phyloP scores from a whole-genome alignment of 2,888 invertebrate species.

The Oxyteleia sp. region DNA sequence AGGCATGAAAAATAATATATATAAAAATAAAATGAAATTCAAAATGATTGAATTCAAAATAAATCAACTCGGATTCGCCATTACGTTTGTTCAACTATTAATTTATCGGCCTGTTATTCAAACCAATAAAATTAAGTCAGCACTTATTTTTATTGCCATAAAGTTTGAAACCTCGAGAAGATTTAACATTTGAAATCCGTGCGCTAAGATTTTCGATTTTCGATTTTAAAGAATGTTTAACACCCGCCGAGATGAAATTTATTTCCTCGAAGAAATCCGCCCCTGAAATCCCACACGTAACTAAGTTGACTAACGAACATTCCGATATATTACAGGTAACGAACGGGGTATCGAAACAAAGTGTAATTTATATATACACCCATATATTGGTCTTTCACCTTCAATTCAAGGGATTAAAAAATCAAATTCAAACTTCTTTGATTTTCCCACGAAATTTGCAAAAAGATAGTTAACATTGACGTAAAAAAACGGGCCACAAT shows the following conservation, averaged over 20 bases:
- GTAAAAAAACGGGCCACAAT: neutral
- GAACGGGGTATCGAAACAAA: slow-evolving; percentile 56
- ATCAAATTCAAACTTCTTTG: slow-evolving; percentile 47
- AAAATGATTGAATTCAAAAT: too few species aligned
- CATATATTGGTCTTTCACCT: slow-evolving; percentile 30
- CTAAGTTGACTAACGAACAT: slow-evolving; percentile 60
- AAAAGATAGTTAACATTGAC: slow-evolving; percentile 11
- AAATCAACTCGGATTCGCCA: too few species aligned
- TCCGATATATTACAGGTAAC: slow-evolving; percentile 57
- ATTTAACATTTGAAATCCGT: slow-evolving; percentile 39
- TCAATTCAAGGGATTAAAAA: slow-evolving; percentile 56
- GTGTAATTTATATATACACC: slow-evolving; percentile 62
- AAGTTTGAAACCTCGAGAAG: slow-evolving; percentile 19
- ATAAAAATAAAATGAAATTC: too few species aligned
- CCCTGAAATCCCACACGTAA: slow-evolving; percentile 57
- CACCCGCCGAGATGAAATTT: slow-evolving; percentile 46
- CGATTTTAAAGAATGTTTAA: slow-evolving; percentile 53
- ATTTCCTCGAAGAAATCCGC: slow-evolving; percentile 63
- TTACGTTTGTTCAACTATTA: too few species aligned
- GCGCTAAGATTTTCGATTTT: slow-evolving; percentile 44
- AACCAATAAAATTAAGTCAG: neutral
- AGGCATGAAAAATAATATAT: too few species aligned
- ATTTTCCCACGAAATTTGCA: slow-evolving; percentile 28
- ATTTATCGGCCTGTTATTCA: too few species aligned
- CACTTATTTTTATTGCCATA: slow-evolving; percentile 25